Evolutionary conservation across 2,888 invertebrate genomes (phyloP).

Genomic region (Anthrax anthrax): DNA sequence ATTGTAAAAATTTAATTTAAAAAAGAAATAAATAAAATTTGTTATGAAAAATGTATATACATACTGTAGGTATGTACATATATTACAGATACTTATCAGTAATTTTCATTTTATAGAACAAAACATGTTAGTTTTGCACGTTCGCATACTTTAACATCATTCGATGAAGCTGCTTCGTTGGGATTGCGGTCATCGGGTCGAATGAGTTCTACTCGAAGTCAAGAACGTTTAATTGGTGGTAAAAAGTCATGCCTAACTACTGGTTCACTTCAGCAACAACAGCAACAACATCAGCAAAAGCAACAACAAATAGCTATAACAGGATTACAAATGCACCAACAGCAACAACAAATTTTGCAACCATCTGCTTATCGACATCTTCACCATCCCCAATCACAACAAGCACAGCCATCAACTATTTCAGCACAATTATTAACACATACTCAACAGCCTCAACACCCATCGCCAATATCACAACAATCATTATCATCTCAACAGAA

Average conservation of each 20-base stretch:
- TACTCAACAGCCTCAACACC: not conserved
- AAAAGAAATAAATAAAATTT: no score
- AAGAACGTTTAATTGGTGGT: constrained; percentile 62
- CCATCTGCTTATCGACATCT: constrained; percentile 2
- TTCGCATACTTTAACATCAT: constrained; percentile 73
- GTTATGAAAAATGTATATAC: no score
- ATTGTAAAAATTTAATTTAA: no score
- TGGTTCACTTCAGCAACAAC: constrained; percentile 24
- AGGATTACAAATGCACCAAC: constrained; percentile 3
- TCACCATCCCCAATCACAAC: not conserved
- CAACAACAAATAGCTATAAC: constrained; percentile 1
- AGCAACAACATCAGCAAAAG: constrained; percentile 16
- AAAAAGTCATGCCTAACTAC: constrained; percentile 40
- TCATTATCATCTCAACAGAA: not conserved
- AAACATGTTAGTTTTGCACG: constrained; percentile 86
- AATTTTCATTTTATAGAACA: constrained; percentile 39
- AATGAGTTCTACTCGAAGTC: constrained; percentile 38
- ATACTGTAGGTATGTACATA: no score
- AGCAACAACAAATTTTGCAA: constrained; percentile 4
- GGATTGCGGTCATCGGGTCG: constrained; percentile 34
- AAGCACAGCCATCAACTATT: not conserved
- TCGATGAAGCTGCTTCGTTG: constrained; percentile 52
- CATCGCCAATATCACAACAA: constrained; percentile 1
- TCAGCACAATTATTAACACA: not conserved
- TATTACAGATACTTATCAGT: no score